A percentile compares a stretch with the other conserved stretches of the same genome.
Evolutionary conservation across 1,140 invertebrate species (phyloP).

Genomic region (Lasaia peninsularis): DNA sequence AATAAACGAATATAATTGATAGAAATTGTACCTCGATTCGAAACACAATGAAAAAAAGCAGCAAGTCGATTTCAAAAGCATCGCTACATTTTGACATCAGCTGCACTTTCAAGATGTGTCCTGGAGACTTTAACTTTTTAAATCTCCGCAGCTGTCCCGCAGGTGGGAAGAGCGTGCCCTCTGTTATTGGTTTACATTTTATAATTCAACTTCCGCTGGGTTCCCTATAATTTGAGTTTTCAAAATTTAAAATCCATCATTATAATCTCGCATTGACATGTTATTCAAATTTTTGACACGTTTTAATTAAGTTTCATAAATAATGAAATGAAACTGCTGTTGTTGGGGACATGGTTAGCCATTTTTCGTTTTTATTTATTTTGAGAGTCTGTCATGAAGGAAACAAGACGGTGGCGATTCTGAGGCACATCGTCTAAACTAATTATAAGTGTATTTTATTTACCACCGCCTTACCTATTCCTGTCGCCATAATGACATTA

Average conservation of each 20-base stretch:
- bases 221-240: conserved; percentile 14
- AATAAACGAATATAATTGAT: no score
- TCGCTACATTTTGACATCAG: conserved; percentile 5
- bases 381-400: no score
- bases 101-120: conserved; percentile 13
- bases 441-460: no score
- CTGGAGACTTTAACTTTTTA: conserved; percentile 47
- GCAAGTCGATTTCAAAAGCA: background rate
- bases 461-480: no score
- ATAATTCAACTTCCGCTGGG: conserved; percentile 12
- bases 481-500: no score
- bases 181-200: conserved; percentile 50
- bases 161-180: conserved; percentile 62
- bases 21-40: no score
- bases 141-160: conserved; percentile 61
- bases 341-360: no score
- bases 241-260: background rate
- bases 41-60: background rate
- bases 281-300: background rate
- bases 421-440: no score
- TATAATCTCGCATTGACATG: background rate
- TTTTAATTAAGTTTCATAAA: background rate
- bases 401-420: no score
- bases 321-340: background rate
- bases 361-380: no score